Evolutionary conservation across 2,888 invertebrate species (phyloP).

Genomic region (Flexamia atlantica): DNA sequence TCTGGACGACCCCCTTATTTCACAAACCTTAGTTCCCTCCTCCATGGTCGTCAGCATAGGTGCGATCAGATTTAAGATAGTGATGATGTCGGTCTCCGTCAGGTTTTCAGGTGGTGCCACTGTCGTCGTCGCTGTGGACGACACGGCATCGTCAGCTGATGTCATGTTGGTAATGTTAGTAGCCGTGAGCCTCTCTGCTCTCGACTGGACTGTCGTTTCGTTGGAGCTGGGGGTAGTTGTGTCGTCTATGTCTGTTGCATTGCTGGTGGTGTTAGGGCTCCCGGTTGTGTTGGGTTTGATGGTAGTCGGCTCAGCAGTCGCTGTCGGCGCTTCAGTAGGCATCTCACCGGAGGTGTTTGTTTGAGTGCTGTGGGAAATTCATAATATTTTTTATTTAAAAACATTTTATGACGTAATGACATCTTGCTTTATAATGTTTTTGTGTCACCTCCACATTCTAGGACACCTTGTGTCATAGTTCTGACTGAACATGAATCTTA

Average conservation of each 20-base stretch:
- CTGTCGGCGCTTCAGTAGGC: not conserved
- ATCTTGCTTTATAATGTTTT: too few species aligned
- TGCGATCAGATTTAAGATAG: not conserved
- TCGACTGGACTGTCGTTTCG: not conserved
- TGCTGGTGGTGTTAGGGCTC: too few species aligned
- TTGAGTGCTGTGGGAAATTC: not conserved
- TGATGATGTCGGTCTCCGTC: not conserved
- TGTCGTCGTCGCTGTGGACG: not conserved
- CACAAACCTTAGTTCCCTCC: slow-evolving; percentile 12
- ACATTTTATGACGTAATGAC: too few species aligned
- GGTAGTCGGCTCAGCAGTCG: not conserved
- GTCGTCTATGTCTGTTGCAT: not conserved
- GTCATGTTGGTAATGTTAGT: too few species aligned
- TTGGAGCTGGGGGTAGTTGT: not conserved
- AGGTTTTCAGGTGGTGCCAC: not conserved
- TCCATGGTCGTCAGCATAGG: slow-evolving; percentile 1
- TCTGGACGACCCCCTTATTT: too few species aligned
- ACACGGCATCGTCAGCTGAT: too few species aligned
- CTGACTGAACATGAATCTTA: too few species aligned
- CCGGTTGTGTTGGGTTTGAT: too few species aligned
- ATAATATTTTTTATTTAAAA: too few species aligned
- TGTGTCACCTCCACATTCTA: too few species aligned
- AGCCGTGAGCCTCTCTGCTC: not conserved
- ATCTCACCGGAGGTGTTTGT: not conserved
- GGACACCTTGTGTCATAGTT: too few species aligned